Evolutionary conservation across 2,113 vertebrate genomes (phyloP).

Genomic region (Verasper variegatus): DNA sequence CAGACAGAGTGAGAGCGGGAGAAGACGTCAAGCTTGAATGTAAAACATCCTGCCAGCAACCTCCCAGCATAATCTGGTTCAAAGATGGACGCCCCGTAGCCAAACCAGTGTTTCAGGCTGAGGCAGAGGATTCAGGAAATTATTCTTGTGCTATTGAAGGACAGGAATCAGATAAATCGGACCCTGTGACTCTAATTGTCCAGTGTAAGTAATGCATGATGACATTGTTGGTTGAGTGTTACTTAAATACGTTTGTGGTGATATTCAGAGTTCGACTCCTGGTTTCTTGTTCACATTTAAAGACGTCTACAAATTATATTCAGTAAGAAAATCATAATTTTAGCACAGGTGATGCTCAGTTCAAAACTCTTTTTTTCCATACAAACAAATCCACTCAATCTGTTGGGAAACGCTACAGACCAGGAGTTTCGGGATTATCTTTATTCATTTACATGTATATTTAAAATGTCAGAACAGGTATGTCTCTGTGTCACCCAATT

Average conservation of each 20-base stretch:
- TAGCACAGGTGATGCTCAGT: too few species aligned
- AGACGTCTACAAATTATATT: too few species aligned
- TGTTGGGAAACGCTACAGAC: too few species aligned
- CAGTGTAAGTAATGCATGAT: slow-evolving; percentile 36
- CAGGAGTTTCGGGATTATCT: too few species aligned
- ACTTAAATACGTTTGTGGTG: not conserved
- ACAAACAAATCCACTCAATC: too few species aligned
- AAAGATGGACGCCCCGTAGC: slow-evolving; percentile 40
- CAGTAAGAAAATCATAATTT: too few species aligned
- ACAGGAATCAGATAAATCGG: slow-evolving; percentile 24
- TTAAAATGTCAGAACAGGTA: too few species aligned
- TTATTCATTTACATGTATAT: too few species aligned
- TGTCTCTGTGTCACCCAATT: too few species aligned
- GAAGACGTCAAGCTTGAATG: slow-evolving; percentile 40
- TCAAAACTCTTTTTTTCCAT: too few species aligned
- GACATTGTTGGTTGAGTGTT: not conserved
- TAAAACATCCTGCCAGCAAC: not conserved
- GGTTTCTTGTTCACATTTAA: too few species aligned
- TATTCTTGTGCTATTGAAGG: slow-evolving; percentile 45
- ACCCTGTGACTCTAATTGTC: slow-evolving; percentile 39
- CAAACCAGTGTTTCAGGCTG: slow-evolving; percentile 25
- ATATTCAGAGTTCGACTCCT: not conserved
- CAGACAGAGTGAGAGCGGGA: slow-evolving; percentile 38
- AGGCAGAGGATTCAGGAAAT: slow-evolving; percentile 46
- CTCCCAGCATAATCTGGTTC: slow-evolving; percentile 35